Conservation (phyloP, 2,113 vertebrate species). For the Rousettus leschenaultii region DNA sequence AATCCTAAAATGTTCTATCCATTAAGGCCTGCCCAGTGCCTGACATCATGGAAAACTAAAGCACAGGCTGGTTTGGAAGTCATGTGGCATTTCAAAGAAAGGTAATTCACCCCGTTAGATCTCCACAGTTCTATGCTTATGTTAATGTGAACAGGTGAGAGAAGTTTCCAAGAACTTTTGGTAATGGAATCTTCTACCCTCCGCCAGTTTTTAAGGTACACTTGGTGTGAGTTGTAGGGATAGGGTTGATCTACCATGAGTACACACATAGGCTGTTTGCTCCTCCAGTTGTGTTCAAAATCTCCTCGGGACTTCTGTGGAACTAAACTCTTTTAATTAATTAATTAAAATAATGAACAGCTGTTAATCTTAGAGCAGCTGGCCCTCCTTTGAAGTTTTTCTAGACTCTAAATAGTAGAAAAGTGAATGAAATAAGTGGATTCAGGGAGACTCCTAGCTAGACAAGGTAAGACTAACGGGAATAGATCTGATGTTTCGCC, state of each 20-base stretch:
- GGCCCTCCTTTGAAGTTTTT: constrained; percentile 53
- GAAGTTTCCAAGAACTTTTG: background rate
- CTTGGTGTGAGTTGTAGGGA: background rate
- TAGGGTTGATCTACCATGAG: background rate
- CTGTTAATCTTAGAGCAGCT: background rate
- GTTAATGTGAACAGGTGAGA: background rate
- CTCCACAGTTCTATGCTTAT: background rate
- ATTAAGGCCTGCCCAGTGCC: too few species aligned
- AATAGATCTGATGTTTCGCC: constrained; percentile 67
- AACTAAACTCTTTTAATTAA: background rate
- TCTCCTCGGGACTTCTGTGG: background rate
- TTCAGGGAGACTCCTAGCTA: constrained; percentile 63
- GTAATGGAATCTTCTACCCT: background rate
- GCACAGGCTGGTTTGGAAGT: background rate
- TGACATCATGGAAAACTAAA: background rate
- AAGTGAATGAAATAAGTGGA: constrained; percentile 71
- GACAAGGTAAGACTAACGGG: constrained; percentile 72
- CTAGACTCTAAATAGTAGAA: constrained; percentile 62
- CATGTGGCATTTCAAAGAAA: background rate
- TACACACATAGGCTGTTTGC: background rate
- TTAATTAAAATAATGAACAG: constrained; percentile 11
- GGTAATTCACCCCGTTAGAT: background rate
- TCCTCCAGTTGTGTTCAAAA: background rate
- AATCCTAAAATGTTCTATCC: background rate
- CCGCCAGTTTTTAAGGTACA: background rate